Evolutionary conservation across 2,888 invertebrate species (phyloP).

Genomic region (Aleiodes leptofemur): DNA sequence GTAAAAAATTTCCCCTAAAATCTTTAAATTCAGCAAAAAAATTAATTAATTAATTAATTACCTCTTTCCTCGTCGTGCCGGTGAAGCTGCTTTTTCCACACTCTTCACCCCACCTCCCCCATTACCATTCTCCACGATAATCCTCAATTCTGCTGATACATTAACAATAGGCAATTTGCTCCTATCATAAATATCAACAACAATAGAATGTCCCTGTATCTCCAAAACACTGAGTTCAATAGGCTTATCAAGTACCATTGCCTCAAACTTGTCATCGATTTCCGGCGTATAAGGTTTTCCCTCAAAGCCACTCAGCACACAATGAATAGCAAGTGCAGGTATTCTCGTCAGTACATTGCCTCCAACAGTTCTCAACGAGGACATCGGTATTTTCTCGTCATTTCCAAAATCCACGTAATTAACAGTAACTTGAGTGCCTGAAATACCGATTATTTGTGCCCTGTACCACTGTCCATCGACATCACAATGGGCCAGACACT

Average conservation of each 20-base stretch:
- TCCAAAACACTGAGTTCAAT: conserved; percentile 79
- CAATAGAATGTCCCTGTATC: conserved; percentile 55
- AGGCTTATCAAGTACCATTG: conserved; percentile 81
- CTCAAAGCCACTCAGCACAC: conserved; percentile 82
- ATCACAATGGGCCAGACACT: conserved; percentile 88
- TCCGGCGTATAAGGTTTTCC: conserved; percentile 78
- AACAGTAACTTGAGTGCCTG: conserved; percentile 80
- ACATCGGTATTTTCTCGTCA: conserved; percentile 84
- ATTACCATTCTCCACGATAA: not conserved
- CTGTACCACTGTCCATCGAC: conserved; percentile 93
- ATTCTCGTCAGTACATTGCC: conserved; percentile 80
- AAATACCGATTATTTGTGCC: conserved; percentile 83
- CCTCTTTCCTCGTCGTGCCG: not conserved
- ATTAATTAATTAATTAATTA: not conserved
- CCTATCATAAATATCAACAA: conserved; percentile 81
- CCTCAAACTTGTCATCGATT: conserved; percentile 81
- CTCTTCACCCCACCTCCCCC: not conserved
- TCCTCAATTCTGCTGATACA: conserved; percentile 33
- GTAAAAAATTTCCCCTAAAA: too few species aligned
- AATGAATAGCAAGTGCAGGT: conserved; percentile 86
- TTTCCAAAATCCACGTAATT: conserved; percentile 97
- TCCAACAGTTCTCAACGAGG: conserved; percentile 81
- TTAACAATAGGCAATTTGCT: conserved; percentile 46
- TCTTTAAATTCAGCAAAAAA: not conserved
- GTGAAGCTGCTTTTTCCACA: not conserved